Evolutionary conservation across 2,113 vertebrate species (phyloP), one percentile per base, ranked within the genome.

Genomic region (Halichoeres trimaculatus): DNA sequence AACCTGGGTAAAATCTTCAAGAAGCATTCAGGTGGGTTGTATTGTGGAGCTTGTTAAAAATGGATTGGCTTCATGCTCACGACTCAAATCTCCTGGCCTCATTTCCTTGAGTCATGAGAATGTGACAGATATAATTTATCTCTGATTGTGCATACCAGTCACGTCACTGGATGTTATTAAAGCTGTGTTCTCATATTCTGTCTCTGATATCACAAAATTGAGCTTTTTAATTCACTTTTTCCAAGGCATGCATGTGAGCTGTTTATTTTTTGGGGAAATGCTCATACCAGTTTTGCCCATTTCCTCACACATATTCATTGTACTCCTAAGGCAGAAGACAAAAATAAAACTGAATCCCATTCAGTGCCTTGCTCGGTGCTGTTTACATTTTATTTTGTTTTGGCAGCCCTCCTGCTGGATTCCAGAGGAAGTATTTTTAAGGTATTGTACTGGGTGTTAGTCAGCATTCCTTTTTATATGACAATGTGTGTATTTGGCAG

Each of bases 381-480:
- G 4, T 45, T 45, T 11, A 52, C 5, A 20, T 50, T 40, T 23
- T 3, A 1, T 48, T 11, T 59, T 4, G 1, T 48, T 9, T 59
- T 51, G 22, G 11, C 41, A 74, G 11, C 19, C 45, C 12, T 60
- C 38, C 0, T 3, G 22, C 45, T 54, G 48, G 5, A 45, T 17
- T 45, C 43, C 4, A 7, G 23, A 34, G 13, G 1, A 24, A 22
- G 20, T 50, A 24, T 53, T 43, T 48, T 48, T 48, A n/a, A 48
- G 61, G 40, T 14, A 45, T 17, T 60, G 2, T 24, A 36, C 6
- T 16, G 5, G 40, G 24, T 43, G 62, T 58, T 36, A 11, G 16
- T 22, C 30, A 56, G 30, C 20, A 63, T 14, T 71, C 63, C 10
- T 65, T 50, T 82, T 77, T 74, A 56, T 61, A 19, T 52, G 23